Evolutionary conservation across 2,888 invertebrate genomes (phyloP), one percentile per base, ranked within the genome.

Genomic region (Rhyacophila evoluta): DNA sequence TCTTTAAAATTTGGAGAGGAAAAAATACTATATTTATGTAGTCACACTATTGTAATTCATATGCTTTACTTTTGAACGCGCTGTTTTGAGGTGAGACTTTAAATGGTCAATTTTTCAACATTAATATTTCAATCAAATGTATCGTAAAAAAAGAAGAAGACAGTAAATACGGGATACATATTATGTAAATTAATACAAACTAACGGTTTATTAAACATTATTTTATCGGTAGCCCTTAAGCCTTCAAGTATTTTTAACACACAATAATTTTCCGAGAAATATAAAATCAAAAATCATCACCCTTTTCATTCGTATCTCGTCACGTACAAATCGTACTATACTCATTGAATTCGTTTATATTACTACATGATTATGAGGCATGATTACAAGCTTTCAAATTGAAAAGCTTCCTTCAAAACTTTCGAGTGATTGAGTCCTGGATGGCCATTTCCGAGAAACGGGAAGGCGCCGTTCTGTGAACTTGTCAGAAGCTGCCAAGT

Each of bases 401-500:
- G 25, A 55, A 55, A 55, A 55, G 55, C 55, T 25, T 55, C 39
- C 19, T 55, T 25, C 19, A 19, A 55, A 55, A 55, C 25, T 55
- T n/a, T 8, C 55, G 19, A 55, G 55, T 55, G 55, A 55, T 55
- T 55, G 55, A 55, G 19, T 55, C 55, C 55, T 55, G 55, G 55
- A 55, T 19, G 33, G 19, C 70, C 15, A 36, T 36, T 79, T 76
- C 76, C 25, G 27, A 69, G 76, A 79, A 79, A 36, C 15, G 29
- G 25, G 29, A 68, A 19, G 74, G 73, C 73, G 74, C 72, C 74
- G 55, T 72, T 72, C 36, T 74, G 67, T 75, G 38, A 75, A 28
- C 39, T 6, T 27, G 72, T 75, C 74, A 41, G 36, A 72, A 75
- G 67, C 72, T 78, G 75, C 71, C 70, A 77, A 37, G 25, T 8